Conservation (phyloP, 1,140 invertebrate genomes). For the Pseudomyrmex concolor region DNA sequence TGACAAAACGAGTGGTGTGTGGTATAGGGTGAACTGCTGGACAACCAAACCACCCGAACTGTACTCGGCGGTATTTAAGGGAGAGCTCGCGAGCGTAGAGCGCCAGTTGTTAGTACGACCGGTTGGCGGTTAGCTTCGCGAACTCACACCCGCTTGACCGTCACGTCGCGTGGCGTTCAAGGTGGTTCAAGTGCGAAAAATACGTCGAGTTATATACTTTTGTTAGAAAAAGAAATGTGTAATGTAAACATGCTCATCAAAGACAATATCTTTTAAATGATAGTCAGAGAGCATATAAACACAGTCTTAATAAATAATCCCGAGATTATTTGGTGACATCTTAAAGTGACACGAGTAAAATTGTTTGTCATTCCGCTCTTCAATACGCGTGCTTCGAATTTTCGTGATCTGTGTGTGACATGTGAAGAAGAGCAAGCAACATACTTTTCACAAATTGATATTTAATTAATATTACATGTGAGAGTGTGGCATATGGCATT, state of each 20-base stretch:
- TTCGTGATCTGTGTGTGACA: background rate
- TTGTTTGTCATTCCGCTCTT: background rate
- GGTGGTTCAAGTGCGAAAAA: background rate
- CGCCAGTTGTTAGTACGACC: constrained; percentile 80
- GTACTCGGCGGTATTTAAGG: constrained; percentile 82
- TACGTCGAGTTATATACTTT: no score
- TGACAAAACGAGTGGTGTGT: constrained; percentile 69
- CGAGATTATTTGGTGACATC: background rate
- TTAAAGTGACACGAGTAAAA: background rate
- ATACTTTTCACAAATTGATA: no score
- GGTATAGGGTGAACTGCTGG: constrained; percentile 80
- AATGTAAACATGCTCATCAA: background rate
- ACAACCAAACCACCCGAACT: constrained; percentile 78
- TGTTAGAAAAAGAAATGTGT: background rate
- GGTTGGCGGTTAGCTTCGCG: constrained; percentile 78
- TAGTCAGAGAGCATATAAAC: background rate
- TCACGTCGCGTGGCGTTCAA: constrained; percentile 11
- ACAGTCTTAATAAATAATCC: background rate
- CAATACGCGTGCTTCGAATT: background rate
- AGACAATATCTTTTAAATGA: no score
- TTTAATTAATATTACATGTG: constrained; percentile 5
- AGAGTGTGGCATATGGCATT: constrained; percentile 49
- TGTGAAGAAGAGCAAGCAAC: background rate
- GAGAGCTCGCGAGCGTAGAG: constrained; percentile 79
- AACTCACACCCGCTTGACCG: constrained; percentile 64